Conservation (phyloP, 2,113 vertebrate species). For the Pedetes capensis region DNA sequence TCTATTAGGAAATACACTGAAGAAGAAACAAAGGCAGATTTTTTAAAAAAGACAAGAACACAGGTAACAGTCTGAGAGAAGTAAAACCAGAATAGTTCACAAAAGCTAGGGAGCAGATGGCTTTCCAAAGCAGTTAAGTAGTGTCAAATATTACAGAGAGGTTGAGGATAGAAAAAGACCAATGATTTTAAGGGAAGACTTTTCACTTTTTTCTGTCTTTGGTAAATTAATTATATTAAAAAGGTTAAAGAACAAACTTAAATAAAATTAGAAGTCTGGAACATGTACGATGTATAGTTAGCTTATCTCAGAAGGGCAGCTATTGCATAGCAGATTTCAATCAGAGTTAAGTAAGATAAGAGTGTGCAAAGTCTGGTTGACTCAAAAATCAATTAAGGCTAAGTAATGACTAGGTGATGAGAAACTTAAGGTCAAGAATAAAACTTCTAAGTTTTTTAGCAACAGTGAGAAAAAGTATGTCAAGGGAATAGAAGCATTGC, state of each 20-base stretch:
- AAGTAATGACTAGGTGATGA: no score
- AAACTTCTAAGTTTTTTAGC: background rate
- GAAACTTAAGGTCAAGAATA: no score
- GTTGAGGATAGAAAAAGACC: background rate
- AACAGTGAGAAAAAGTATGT: background rate
- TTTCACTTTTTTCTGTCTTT: background rate
- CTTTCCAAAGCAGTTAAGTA: conserved; percentile 10
- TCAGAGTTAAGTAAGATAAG: background rate
- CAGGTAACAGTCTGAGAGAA: background rate
- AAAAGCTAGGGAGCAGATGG: background rate
- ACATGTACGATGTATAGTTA: background rate
- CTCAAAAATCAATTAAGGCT: background rate
- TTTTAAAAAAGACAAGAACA: background rate
- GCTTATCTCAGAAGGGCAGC: background rate
- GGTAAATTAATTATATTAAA: background rate
- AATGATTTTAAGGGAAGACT: background rate
- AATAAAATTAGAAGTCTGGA: background rate
- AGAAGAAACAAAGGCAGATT: background rate
- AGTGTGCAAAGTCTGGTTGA: background rate
- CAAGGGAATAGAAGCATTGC: background rate
- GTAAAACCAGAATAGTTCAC: background rate
- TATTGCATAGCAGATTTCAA: background rate
- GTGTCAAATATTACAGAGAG: background rate
- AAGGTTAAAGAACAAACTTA: background rate
- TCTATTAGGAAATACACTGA: background rate